These are phyloP conservation scores for Paramormyrops kingsleyae DNA, from an alignment of 2,113 vertebrate genomes.

Conservation along the genomic window DNA sequence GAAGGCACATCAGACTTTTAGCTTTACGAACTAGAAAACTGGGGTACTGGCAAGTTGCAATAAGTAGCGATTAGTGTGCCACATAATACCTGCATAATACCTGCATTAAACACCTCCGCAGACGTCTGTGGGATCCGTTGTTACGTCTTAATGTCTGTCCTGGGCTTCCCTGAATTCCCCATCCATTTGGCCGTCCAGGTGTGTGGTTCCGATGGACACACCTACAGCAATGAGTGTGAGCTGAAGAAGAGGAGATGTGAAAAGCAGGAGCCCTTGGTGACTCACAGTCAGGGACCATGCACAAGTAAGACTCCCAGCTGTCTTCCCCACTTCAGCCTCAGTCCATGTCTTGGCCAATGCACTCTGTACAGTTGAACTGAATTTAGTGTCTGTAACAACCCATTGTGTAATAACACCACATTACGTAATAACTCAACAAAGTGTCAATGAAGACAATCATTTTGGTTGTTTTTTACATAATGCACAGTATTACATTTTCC, in stretches of 20 bases:
- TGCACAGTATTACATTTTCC: neutral
- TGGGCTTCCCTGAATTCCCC: neutral
- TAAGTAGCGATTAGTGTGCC: neutral
- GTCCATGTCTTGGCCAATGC: neutral
- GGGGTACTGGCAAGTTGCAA: neutral
- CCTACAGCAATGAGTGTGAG: slow-evolving; percentile 78
- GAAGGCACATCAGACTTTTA: neutral
- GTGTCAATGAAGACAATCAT: neutral
- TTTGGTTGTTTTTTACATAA: neutral
- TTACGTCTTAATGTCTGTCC: neutral
- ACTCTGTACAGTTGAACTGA: neutral
- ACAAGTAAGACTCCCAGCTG: slow-evolving; percentile 56
- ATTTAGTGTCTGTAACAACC: neutral
- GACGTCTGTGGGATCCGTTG: neutral
- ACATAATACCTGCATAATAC: no score
- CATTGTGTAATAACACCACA: neutral
- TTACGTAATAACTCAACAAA: neutral
- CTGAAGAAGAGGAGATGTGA: slow-evolving; percentile 84
- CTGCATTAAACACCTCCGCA: neutral
- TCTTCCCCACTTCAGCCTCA: neutral
- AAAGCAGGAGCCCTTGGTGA: slow-evolving; percentile 65
- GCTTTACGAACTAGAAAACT: neutral
- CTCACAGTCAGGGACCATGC: slow-evolving; percentile 71
- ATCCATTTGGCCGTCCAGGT: slow-evolving; percentile 56
- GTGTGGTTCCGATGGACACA: slow-evolving; percentile 80